These are phyloP conservation scores for Spodoptera exigua DNA, from an alignment of 2,888 invertebrate genomes.

Conservation along the genomic window DNA sequence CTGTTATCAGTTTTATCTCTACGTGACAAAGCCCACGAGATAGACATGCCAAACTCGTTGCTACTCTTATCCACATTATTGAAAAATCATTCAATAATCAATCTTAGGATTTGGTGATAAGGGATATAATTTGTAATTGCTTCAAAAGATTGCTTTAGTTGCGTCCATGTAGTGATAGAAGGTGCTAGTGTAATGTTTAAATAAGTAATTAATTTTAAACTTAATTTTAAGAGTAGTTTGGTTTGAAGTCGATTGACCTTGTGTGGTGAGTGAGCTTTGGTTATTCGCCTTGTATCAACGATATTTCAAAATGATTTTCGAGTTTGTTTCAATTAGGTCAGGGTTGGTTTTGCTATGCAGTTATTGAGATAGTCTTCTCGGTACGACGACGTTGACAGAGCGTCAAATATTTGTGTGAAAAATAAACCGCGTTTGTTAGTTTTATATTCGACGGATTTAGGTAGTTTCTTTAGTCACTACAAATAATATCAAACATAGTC, in stretches of 20 bases:
- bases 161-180: slow-evolving; percentile 22
- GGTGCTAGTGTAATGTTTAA: slow-evolving; percentile 41
- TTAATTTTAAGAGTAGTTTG: slow-evolving; percentile 6
- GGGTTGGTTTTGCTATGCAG: no score
- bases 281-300: neutral
- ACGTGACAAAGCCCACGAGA: slow-evolving; percentile 75
- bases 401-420: no score
- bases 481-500: no score
- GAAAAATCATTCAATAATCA: slow-evolving; percentile 32
- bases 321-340: no score
- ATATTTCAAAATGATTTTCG: no score
- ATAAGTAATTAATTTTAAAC: slow-evolving; percentile 20
- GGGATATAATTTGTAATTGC: slow-evolving; percentile 32
- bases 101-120: slow-evolving; percentile 24
- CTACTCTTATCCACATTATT: slow-evolving; percentile 23
- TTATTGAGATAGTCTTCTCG: no score
- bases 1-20: slow-evolving; percentile 71
- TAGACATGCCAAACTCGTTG: slow-evolving; percentile 23
- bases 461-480: no score
- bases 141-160: slow-evolving; percentile 19
- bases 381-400: no score
- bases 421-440: no score
- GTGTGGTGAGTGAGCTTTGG: slow-evolving; percentile 42
- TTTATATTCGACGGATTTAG: no score
- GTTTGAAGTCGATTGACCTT: slow-evolving; percentile 19